Percentiles rank a stretch among this genome's conserved stretches.
phyloP scores from a whole-genome alignment of 2,113 vertebrate genomes.

The Ploceus nigricollis region DNA sequence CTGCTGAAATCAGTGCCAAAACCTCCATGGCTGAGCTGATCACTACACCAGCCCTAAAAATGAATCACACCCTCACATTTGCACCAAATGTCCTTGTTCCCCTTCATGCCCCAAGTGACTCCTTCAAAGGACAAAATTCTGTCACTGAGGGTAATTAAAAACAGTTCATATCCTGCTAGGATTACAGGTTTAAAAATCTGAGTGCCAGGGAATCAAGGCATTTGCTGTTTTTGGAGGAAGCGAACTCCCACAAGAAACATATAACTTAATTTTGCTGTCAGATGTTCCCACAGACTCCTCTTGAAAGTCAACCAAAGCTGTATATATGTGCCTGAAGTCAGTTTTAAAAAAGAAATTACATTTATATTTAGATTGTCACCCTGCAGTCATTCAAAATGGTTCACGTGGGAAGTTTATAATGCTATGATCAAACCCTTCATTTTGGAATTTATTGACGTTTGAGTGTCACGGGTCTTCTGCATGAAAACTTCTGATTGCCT shows the following conservation, averaged over 20 bases:
- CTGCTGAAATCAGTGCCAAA: background rate
- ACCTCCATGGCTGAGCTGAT: background rate
- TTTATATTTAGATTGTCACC: conserved; percentile 35
- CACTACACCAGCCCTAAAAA: background rate
- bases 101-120: background rate
- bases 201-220: background rate
- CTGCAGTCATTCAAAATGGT: conserved; percentile 7
- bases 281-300: conserved; percentile 45
- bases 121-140: background rate
- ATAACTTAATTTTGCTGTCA: conserved; percentile 54
- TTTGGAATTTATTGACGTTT: background rate
- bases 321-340: background rate
- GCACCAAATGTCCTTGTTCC: background rate
- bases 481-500: background rate
- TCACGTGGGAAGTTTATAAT: conserved; percentile 1
- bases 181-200: background rate
- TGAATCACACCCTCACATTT: background rate
- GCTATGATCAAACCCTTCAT: background rate
- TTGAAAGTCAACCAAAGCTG: background rate
- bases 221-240: conserved; percentile 34
- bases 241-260: conserved; percentile 31
- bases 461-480: background rate
- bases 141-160: background rate
- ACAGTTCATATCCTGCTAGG: background rate
- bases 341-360: background rate